Base-by-base conservation (phyloP, 2,113 vertebrate genomes). In the Rutilus rutilus region DNA sequence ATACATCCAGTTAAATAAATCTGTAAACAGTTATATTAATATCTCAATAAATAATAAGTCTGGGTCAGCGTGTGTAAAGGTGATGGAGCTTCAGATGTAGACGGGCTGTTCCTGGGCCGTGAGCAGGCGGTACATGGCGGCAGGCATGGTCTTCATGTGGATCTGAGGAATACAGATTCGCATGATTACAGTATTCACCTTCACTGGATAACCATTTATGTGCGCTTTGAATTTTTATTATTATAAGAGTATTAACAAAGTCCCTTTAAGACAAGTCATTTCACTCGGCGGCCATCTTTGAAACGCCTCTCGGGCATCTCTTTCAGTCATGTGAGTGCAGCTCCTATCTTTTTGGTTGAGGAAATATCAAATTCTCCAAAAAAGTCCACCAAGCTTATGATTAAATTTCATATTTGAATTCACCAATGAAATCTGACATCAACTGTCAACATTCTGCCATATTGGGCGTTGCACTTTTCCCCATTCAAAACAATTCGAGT, bases 141-240 rank as follows among this genome's bases (percentile, higher is more conserved):
- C 98, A 64, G 98, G 98, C 98, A 99, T 99, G 0, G 98, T 99
- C 96, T 99, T 99, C 98, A 99, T 99, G 91, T 99, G 98, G 88
- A 99, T 99, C 98, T 99, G 90, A 91, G 36, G 57, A 59, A 74
- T 57, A n/a, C 6, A 2, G 17, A 21, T 17, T 25, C 1, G 9
- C 11, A n/a, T 57, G 2, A 57, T 82, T 69, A 15, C 9, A 33
- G 11, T 45, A 81, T 47, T 30, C 17, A 9, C 11, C 27, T 54
- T 23, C 11, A 21, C 65, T 69, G 30, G 17, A 36, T 69, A 1
- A 10, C 17, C 33, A 39, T 69, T 69, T 19, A 39, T 36, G 15
- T 36, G 65, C 2, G 23, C 21, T 10, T 60, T 33, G 6, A 30
- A 9, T 21, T 65, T 17, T 65, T 17, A 65, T 30, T 65, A 30